These are phyloP conservation scores for Athripsodes cinereus DNA, from an alignment of 2,888 invertebrate genomes.

Conservation along the genomic window DNA sequence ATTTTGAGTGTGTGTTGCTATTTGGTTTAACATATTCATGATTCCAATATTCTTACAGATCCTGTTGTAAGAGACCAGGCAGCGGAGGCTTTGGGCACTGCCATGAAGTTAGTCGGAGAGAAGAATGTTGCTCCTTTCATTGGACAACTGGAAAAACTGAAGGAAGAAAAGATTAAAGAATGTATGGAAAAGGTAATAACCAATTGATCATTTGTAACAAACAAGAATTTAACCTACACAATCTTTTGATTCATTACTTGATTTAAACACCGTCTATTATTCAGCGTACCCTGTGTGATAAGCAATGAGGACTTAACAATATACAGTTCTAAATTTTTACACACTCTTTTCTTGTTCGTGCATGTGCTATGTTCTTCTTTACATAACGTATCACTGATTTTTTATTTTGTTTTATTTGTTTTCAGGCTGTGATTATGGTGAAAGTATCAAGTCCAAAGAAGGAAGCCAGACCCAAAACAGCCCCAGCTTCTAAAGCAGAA, in stretches of 20 bases:
- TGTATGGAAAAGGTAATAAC: constrained; percentile 71
- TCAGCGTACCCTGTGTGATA: no score
- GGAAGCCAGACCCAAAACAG: constrained; percentile 48
- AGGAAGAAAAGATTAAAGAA: constrained; percentile 92
- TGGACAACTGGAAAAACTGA: constrained; percentile 82
- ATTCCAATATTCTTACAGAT: constrained; percentile 49
- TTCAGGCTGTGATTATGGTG: constrained; percentile 69
- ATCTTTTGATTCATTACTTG: no score
- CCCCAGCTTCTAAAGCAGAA: constrained; percentile 43
- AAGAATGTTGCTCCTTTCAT: constrained; percentile 82
- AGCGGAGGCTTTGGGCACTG: constrained; percentile 89
- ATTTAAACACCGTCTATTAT: no score
- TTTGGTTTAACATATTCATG: no score
- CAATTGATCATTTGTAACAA: background rate
- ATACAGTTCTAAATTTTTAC: no score
- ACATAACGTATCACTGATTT: no score
- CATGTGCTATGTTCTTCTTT: no score
- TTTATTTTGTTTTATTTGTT: constrained; percentile 1
- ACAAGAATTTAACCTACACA: no score
- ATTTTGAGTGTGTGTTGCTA: background rate
- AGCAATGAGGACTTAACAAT: no score
- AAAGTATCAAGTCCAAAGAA: constrained; percentile 62
- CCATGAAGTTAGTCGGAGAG: constrained; percentile 90
- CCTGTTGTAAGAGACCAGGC: constrained; percentile 88
- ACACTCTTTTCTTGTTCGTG: no score